These are phyloP conservation scores for Neogale vison DNA, from an alignment of 2,113 vertebrate species.

Conservation along the genomic window DNA sequence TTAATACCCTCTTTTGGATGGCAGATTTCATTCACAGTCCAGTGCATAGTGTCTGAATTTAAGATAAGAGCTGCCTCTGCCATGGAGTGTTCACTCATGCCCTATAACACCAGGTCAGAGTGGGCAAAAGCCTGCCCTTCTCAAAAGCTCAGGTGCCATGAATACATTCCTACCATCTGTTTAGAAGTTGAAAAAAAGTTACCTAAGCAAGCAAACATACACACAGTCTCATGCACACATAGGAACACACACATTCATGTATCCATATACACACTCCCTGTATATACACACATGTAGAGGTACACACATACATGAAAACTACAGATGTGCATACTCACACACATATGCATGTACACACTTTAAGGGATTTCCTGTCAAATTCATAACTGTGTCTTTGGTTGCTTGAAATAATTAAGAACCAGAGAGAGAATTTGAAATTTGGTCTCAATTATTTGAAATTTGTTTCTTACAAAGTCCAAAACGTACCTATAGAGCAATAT, in stretches of 20 bases:
- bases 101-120: no score
- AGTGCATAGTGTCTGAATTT: no score
- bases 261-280: not conserved
- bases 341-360: not conserved
- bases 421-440: not conserved
- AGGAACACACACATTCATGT: no score
- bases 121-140: no score
- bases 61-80: no score
- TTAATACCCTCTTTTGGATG: not conserved
- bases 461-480: not conserved
- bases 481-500: not conserved
- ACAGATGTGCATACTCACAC: not conserved
- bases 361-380: not conserved
- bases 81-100: no score
- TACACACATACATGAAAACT: not conserved
- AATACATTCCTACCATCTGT: not conserved
- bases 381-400: not conserved
- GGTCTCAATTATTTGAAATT: not conserved
- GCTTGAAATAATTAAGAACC: constrained; percentile 27
- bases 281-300: not conserved
- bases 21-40: not conserved
- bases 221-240: not conserved
- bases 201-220: not conserved
- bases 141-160: no score
- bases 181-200: not conserved